Evolutionary conservation across 1,140 invertebrate genomes (phyloP), one percentile per base, ranked within the genome.

Genomic region (Drosophila eugracilis): DNA sequence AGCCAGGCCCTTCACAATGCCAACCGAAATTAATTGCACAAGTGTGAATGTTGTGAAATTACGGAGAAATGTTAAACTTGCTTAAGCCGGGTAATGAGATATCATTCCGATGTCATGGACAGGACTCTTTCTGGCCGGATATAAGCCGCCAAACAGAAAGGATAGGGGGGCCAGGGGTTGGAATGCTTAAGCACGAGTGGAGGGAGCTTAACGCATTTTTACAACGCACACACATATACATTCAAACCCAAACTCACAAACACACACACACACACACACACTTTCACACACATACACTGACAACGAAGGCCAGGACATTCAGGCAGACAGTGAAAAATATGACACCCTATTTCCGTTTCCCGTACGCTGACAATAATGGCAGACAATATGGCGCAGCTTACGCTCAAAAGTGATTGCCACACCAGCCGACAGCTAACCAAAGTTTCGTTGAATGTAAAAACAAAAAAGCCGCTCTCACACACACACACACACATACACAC

Each of bases 311-410:
- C 65, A 75, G 59, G 41, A 57, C 52, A 60, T 53, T 57, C 48
- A 42, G 49, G 53, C 47, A 60, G 47, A 52, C 78, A 63, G 54
- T 69, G 78, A 69, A 83, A 81, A 77, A 83, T 83, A 83, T 81
- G 78, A 83, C 78, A 83, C 78, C 78, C 78, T 69, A 81, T 83
- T 83, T 83, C 78, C 78, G 73, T 77, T 83, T 77, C 59, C 73
- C 58, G 74, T 74, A 77, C 67, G 71, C 78, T 83, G 78, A 83
- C 78, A 81, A 81, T 81, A 81, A 81, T 81, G 78, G 78, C 78
- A 77, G 78, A 81, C 78, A 83, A 83, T 83, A 83, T 81, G 78
- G 78, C 78, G 73, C 78, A 72, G 78, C 78, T 83, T 83, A 83
- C 78, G 74, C 78, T 76, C 58, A 81, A 71, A 83, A 83, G 73